Base-by-base conservation (phyloP, 2,888 invertebrate species). In the Sacculina carcini region DNA sequence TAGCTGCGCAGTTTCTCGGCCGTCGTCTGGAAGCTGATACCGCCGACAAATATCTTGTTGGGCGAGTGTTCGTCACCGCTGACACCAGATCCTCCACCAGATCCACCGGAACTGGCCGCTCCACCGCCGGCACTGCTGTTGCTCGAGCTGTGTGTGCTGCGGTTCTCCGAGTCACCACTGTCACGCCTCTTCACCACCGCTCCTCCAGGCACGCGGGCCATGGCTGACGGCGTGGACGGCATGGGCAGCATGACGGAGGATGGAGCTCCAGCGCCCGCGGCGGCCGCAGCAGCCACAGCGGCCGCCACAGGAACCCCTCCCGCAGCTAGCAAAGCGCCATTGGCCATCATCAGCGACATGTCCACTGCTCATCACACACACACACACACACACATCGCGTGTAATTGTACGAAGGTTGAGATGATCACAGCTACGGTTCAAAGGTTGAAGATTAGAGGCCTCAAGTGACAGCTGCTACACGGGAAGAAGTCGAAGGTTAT, bases 11-110 rank as follows among this genome's bases (percentile, higher is more conserved):
- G 74, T 66, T 85, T 87, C 66, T 87, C 86, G 52, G 82, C 79
- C 62, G 84, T 83, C 19, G 87, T 87, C 69, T 86, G 85, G 86
- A 86, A 87, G 65, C 85, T 85, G 55, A 87, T 75, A 0, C 87
- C 87, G 5, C 86, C 86, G 48, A 86, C 86, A 62, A 86, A 86
- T 48, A 86, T 74, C 66, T 86, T 87, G 59, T 59, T 60, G 79
- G 80, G 3, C 82, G 83, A 2, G 82, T 44, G 44, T 10, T 44
- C 44, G 10, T 44, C 44, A n/a, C n/a, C n/a, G n/a, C n/a, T n/a
- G n/a, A n/a, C n/a, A n/a, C n/a, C n/a, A n/a, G n/a, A n/a, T n/a
- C n/a, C n/a, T n/a, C n/a, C n/a, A n/a, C n/a, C n/a, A n/a, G n/a
- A n/a, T n/a, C n/a, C n/a, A n/a, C n/a, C n/a, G n/a, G n/a, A n/a